A percentile compares a stretch with the other conserved stretches of the same genome.
These are phyloP conservation scores for Trinorchestia longiramus DNA, from an alignment of 1,140 invertebrate species.

Conservation along the genomic window DNA sequence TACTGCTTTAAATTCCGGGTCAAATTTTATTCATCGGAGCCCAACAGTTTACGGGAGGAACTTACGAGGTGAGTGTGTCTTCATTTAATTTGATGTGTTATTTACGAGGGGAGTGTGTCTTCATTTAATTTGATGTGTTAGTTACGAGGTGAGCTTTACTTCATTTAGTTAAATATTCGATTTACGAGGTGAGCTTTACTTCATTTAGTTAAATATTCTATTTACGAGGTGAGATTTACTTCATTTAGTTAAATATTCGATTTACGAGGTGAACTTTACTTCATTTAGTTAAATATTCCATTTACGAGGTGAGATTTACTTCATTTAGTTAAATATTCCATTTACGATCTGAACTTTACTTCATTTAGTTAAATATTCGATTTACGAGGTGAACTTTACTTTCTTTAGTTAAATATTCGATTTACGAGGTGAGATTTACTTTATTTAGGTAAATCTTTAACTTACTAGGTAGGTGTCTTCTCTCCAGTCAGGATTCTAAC, in stretches of 20 bases:
- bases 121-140: conserved; percentile 54
- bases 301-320: background rate
- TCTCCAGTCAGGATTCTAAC: no score
- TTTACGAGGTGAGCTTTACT: conserved; percentile 78
- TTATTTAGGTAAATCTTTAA: background rate
- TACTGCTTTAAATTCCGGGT: conserved; percentile 95
- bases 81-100: conserved; percentile 54
- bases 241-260: no score
- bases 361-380: background rate
- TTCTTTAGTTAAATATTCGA: background rate
- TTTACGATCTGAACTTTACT: background rate
- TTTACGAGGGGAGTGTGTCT: conserved; percentile 78
- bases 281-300: no score
- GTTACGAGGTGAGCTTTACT: conserved; percentile 78
- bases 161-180: conserved; percentile 54
- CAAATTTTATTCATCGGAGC: conserved; percentile 99
- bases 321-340: no score
- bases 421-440: background rate
- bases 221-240: background rate
- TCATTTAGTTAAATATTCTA: background rate
- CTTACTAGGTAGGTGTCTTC: background rate
- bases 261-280: background rate
- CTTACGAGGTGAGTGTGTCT: conserved; percentile 78
- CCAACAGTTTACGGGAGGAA: conserved; percentile 92
- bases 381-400: background rate